phyloP scores from a whole-genome alignment of 2,888 invertebrate genomes.

The Clitarchus hookeri region DNA sequence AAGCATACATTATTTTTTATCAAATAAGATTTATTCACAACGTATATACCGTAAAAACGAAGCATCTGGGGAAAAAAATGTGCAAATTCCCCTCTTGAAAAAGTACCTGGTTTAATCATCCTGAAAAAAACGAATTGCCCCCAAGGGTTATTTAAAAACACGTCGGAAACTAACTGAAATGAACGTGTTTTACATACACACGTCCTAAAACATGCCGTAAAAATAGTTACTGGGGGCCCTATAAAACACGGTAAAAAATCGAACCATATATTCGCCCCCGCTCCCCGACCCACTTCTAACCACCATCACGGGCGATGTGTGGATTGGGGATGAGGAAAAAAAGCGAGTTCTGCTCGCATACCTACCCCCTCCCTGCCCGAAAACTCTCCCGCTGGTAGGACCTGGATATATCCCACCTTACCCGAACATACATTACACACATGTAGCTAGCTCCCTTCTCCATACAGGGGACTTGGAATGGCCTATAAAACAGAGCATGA shows the following conservation, averaged over 20 bases:
- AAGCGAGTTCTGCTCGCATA: conserved; percentile 22
- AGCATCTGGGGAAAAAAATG: neutral
- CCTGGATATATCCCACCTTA: conserved; percentile 20
- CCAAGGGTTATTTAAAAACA: conserved; percentile 31
- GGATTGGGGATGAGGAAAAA: conserved; percentile 27
- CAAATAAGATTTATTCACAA: neutral
- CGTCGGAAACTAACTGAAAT: conserved; percentile 35
- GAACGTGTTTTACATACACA: conserved; percentile 33
- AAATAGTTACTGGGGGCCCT: conserved; percentile 34
- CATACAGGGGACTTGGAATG: conserved; percentile 24
- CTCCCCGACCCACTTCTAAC: conserved; percentile 26
- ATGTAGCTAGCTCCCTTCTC: neutral
- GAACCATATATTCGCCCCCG: conserved; percentile 27
- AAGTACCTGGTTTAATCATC: conserved; percentile 14
- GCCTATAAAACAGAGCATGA: conserved; percentile 30
- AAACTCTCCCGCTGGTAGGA: neutral
- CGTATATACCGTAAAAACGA: neutral
- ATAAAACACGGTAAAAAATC: conserved; percentile 37
- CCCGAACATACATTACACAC: conserved; percentile 25
- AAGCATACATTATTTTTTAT: neutral
- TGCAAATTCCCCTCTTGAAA: neutral
- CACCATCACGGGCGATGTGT: conserved; percentile 30
- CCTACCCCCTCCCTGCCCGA: neutral
- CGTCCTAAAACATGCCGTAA: conserved; percentile 32
- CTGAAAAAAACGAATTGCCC: conserved; percentile 30